Evolutionary conservation across 2,797 vertebrate genomes (phyloP).

Genomic region (Propithecus perrieri): DNA sequence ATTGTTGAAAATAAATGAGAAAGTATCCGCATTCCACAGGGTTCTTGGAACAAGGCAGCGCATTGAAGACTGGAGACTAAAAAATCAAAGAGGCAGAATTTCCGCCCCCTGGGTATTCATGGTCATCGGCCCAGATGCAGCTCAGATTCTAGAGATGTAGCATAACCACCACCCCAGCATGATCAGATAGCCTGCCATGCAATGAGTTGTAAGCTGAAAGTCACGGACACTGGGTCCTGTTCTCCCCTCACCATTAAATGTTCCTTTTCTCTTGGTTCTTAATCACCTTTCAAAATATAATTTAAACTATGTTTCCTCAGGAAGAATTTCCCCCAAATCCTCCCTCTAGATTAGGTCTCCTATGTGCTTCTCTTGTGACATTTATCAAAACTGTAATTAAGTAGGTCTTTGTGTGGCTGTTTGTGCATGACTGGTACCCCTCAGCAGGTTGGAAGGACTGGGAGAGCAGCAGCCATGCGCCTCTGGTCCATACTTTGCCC

Average conservation of each 20-base stretch:
- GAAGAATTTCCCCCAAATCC: not conserved
- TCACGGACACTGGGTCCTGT: not conserved
- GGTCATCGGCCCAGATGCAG: not conserved
- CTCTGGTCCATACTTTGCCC: fast-evolving
- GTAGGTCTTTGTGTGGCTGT: not conserved
- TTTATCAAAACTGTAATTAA: not conserved
- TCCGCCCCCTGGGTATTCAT: not conserved
- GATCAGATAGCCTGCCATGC: not conserved
- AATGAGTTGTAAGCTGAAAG: not conserved
- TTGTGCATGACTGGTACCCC: too few species aligned
- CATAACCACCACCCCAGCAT: not conserved
- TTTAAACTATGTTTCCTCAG: not conserved
- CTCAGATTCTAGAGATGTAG: not conserved
- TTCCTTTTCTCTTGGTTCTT: not conserved
- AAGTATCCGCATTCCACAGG: not conserved
- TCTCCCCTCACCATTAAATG: not conserved
- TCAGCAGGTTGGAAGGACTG: not conserved
- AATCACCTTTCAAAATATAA: not conserved
- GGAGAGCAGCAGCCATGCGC: fast-evolving
- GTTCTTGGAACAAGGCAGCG: not conserved
- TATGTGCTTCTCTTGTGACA: not conserved
- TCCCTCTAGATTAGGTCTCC: not conserved
- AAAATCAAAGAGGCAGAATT: not conserved
- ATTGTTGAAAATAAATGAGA: not conserved
- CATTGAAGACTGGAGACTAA: not conserved